phyloP scores from a whole-genome alignment of 2,888 invertebrate species.

The Thymelicus acteon region DNA sequence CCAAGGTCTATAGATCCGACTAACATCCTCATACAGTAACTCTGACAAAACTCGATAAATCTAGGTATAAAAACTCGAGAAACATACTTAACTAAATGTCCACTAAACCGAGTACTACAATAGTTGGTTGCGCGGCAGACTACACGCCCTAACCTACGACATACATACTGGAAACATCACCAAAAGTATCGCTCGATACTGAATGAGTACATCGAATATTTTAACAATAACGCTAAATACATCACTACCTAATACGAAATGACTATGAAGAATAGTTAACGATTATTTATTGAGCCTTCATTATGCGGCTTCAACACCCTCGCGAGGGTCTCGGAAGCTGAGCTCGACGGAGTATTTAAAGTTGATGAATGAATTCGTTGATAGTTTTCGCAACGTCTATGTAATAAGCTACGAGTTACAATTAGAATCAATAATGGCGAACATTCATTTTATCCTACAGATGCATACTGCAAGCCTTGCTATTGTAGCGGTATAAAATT shows the following conservation, averaged over 20 bases:
- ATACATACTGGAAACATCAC: constrained; percentile 78
- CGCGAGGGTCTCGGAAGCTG: background rate
- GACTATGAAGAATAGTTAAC: constrained; percentile 62
- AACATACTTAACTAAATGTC: background rate
- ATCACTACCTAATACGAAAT: constrained; percentile 64
- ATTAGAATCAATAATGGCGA: background rate
- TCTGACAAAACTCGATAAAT: background rate
- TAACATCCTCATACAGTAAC: background rate
- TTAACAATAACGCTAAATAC: constrained; percentile 55
- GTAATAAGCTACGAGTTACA: background rate
- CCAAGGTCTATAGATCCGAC: too few relatives aligned
- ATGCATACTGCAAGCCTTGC: background rate
- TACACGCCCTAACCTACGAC: constrained; percentile 54
- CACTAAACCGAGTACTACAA: background rate
- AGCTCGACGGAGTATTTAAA: background rate
- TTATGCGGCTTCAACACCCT: constrained; percentile 52
- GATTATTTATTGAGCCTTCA: constrained; percentile 62
- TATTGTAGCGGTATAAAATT: constrained; percentile 3
- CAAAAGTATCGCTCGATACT: constrained; percentile 74
- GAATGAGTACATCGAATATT: constrained; percentile 69
- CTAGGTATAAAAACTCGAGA: background rate
- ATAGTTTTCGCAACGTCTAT: background rate
- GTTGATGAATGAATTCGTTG: constrained; percentile 8
- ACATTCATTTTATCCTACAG: background rate
- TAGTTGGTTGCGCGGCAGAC: constrained; percentile 1